Base-by-base conservation (phyloP, 2,888 invertebrate species). In the Amphipyra berbera region DNA sequence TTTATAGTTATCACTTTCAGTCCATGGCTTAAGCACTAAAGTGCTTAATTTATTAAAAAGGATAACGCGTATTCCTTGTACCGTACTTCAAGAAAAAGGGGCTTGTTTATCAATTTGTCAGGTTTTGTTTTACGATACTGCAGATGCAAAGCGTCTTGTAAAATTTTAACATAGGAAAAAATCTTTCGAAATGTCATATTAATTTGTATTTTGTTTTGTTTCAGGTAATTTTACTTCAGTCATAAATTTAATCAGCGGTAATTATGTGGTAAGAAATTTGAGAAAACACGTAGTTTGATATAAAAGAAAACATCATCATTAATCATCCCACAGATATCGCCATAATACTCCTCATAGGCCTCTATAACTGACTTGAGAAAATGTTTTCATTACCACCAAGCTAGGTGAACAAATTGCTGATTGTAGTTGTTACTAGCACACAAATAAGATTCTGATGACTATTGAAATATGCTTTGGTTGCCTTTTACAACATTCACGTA, bases 151-250 rank as follows among this genome's bases (percentile, higher is more conserved):
- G 21, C 21, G 3, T 21, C 21, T 21, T 21, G 21, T 1, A 21
- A 21, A 21, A 2, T 21, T 21, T 21, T 21, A 21, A 21, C 21
- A 3, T 1, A 21, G 1, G 21, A 21, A 21, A 2, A 21, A 21
- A 21, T 21, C 21, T 3, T 21, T 21, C 21, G 21, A 21, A 21
- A 3, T 3, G 21, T 21, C 3, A 21, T 37, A 37, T 21, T 37
- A 37, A 37, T 37, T 15, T 21, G 5, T 12, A 15, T 0, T 50
- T 46, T 21, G 21, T 37, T 44, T 73, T 60, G 53, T 73, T 73
- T 30, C 73, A 70, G 70, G 73, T 69, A 69, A 69, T 56, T 59
- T 6, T 52, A 48, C 14, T 12, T 27, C 47, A 10, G n/a, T 47
- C 10, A 6, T 41, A 50, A 41, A 6, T 21, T n/a, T 13, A 37